These are phyloP conservation scores for Tauraco hartlaubi DNA, from an alignment of 2,797 vertebrate species.

Conservation along the genomic window DNA sequence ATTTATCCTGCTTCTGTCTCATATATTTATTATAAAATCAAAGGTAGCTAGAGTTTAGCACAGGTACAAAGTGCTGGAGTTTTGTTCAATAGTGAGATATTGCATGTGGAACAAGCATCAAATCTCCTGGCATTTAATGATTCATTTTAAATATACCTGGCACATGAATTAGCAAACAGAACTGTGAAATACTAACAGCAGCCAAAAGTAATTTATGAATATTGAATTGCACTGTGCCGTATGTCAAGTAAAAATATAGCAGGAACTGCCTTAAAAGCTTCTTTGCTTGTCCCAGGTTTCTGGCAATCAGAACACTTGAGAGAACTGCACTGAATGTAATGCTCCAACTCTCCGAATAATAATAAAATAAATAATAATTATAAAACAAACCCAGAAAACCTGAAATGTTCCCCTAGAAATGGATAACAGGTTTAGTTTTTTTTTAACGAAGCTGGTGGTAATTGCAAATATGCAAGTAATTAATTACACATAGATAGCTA, in stretches of 20 bases:
- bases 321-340: background rate
- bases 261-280: conserved; percentile 6
- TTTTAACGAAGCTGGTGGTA: background rate
- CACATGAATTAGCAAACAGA: conserved; percentile 52
- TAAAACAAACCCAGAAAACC: background rate
- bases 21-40: conserved; percentile 59
- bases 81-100: conserved; percentile 17
- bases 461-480: background rate
- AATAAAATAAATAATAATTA: background rate
- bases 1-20: conserved; percentile 38
- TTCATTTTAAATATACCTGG: conserved; percentile 32
- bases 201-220: conserved; percentile 54
- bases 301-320: background rate
- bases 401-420: background rate
- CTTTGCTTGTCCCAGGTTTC: background rate
- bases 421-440: background rate
- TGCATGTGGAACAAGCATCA: conserved; percentile 17
- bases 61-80: conserved; percentile 4
- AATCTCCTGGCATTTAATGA: background rate
- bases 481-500: background rate
- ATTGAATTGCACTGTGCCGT: background rate
- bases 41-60: conserved; percentile 2
- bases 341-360: background rate
- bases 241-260: conserved; percentile 15
- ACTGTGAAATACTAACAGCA: conserved; percentile 44